Evolutionary conservation across 2,797 vertebrate species (phyloP).

Genomic region (Pelobates cultripes): DNA sequence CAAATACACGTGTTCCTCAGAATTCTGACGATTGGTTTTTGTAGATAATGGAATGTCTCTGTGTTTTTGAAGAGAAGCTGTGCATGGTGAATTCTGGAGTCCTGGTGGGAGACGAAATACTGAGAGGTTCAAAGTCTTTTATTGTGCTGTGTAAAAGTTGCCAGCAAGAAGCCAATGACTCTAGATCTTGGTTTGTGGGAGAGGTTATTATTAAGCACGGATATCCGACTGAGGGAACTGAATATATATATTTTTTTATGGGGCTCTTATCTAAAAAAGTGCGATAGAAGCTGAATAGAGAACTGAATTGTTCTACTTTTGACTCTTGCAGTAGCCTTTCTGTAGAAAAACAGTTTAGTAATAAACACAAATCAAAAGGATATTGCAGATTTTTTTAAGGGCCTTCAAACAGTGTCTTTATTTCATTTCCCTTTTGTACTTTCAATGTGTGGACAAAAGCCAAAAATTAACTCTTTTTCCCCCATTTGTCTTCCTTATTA

Average conservation of each 20-base stretch:
- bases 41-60: conserved; percentile 57
- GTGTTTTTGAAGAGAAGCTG: conserved; percentile 57
- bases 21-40: conserved; percentile 37
- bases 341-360: conserved; percentile 57
- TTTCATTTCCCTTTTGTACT: conserved; percentile 43
- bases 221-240: conserved; percentile 28
- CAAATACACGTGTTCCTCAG: conserved; percentile 52
- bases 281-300: conserved; percentile 48
- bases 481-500: conserved; percentile 17
- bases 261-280: conserved; percentile 57
- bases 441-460: conserved; percentile 5
- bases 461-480: conserved; percentile 20
- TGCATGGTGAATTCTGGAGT: conserved; percentile 48
- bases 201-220: conserved; percentile 39
- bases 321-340: conserved; percentile 6
- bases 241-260: conserved; percentile 49
- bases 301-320: conserved; percentile 31
- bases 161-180: conserved; percentile 42
- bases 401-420: conserved; percentile 52
- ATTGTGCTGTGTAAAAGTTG: conserved; percentile 49
- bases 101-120: conserved; percentile 47
- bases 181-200: conserved; percentile 56
- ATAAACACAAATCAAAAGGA: conserved; percentile 53
- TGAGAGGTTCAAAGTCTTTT: conserved; percentile 55
- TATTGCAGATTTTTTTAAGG: conserved; percentile 37